phyloP scores from a whole-genome alignment of 2,888 invertebrate genomes.

The Seira sanloemensis region DNA sequence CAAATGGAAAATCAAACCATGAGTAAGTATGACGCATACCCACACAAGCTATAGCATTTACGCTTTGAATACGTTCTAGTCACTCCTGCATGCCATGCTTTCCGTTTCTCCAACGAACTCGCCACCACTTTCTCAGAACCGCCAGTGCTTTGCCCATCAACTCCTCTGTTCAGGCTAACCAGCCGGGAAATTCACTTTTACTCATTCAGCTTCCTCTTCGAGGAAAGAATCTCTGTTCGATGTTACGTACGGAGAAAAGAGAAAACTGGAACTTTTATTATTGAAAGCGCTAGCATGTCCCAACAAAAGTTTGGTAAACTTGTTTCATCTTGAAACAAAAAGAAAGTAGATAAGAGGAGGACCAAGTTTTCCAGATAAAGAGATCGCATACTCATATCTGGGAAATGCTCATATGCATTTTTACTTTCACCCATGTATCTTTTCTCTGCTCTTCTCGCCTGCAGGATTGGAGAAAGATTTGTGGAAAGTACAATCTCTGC shows the following conservation, averaged over 20 bases:
- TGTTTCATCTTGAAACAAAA: not conserved
- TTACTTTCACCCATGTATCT: not conserved
- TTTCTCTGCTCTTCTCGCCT: not conserved
- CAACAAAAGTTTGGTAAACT: not conserved
- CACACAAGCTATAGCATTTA: too few species aligned
- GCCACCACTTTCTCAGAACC: not conserved
- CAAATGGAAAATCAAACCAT: slow-evolving; percentile 4
- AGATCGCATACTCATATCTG: too few species aligned
- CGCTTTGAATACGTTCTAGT: not conserved
- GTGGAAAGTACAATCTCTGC: not conserved
- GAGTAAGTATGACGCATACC: not conserved
- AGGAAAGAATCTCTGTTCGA: not conserved
- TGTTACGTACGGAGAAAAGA: not conserved
- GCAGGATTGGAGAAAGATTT: not conserved
- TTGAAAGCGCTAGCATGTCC: not conserved
- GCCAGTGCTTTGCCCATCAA: not conserved
- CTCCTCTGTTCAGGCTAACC: not conserved
- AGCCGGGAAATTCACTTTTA: slow-evolving; percentile 34
- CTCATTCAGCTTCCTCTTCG: slow-evolving; percentile 8
- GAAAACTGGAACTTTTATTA: not conserved
- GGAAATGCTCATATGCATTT: too few species aligned
- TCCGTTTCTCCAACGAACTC: not conserved
- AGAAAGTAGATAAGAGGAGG: not conserved
- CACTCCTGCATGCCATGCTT: not conserved
- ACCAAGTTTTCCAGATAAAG: too few species aligned